Evolutionary conservation across 2,797 vertebrate species (phyloP).

Genomic region (Ctenochaetus hawaiiensis): DNA sequence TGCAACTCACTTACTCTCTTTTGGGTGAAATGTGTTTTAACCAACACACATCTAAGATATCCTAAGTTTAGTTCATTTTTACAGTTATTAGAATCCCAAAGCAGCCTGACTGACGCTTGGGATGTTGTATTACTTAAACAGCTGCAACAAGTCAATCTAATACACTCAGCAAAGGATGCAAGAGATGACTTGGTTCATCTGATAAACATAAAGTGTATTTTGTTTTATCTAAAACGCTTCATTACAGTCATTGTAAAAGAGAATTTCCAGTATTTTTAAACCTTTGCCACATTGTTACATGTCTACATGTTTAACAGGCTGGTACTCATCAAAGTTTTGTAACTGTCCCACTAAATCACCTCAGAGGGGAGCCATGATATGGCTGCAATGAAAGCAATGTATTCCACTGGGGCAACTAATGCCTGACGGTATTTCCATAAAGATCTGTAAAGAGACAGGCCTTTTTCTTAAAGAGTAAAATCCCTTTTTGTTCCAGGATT

Average conservation of each 20-base stretch:
- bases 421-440: too few relatives aligned
- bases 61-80: slow-evolving; percentile 40
- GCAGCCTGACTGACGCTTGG: slow-evolving; percentile 31
- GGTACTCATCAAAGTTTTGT: too few relatives aligned
- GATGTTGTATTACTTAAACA: slow-evolving; percentile 21
- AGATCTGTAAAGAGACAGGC: too few relatives aligned
- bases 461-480: too few relatives aligned
- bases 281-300: too few relatives aligned
- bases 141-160: slow-evolving; percentile 39
- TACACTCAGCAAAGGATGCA: slow-evolving; percentile 23
- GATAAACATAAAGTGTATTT: not conserved
- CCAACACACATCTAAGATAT: slow-evolving; percentile 33
- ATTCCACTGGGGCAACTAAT: too few relatives aligned
- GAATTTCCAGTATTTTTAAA: too few relatives aligned
- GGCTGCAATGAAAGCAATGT: too few relatives aligned
- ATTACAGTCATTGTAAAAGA: not conserved
- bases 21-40: slow-evolving; percentile 49
- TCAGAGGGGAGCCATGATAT: too few relatives aligned
- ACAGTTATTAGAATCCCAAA: slow-evolving; percentile 50
- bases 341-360: too few relatives aligned
- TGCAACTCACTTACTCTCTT: not conserved
- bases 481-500: too few relatives aligned
- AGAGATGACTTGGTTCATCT: slow-evolving; percentile 26
- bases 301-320: too few relatives aligned
- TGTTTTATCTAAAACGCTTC: not conserved